phyloP scores from a whole-genome alignment of 2,113 vertebrate genomes.

The Menura novaehollandiae region DNA sequence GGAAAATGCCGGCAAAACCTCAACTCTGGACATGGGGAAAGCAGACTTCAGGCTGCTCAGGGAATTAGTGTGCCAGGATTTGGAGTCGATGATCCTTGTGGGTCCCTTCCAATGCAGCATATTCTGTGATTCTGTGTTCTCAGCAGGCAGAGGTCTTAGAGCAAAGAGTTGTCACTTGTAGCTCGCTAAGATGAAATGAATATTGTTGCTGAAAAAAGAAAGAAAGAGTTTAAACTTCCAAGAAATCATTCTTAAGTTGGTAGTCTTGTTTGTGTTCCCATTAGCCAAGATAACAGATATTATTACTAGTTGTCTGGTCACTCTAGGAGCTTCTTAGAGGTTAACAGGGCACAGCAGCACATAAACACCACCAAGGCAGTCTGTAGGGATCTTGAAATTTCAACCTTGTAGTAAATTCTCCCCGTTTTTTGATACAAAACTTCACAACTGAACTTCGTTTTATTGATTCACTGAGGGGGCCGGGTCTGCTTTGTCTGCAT shows the following conservation, averaged over 20 bases:
- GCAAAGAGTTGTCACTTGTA: background rate
- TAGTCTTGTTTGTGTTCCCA: background rate
- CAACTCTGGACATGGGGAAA: background rate
- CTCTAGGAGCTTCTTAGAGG: background rate
- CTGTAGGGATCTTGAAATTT: background rate
- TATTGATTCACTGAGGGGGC: background rate
- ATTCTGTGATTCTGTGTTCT: background rate
- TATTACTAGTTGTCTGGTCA: background rate
- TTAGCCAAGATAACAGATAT: background rate
- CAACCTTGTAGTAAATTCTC: background rate
- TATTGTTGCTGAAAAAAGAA: background rate
- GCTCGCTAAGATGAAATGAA: background rate
- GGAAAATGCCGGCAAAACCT: background rate
- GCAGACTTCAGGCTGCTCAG: background rate
- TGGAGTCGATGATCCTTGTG: background rate
- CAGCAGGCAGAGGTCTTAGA: background rate
- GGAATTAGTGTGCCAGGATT: background rate
- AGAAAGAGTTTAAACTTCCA: background rate
- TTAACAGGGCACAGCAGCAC: background rate
- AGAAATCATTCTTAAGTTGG: background rate
- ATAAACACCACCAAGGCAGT: background rate
- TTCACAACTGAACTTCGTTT: background rate
- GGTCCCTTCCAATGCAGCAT: background rate
- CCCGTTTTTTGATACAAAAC: background rate
- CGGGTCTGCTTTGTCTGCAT: background rate